Evolutionary conservation across 2,113 vertebrate species (phyloP).

Genomic region (Oreocharis arfaki): DNA sequence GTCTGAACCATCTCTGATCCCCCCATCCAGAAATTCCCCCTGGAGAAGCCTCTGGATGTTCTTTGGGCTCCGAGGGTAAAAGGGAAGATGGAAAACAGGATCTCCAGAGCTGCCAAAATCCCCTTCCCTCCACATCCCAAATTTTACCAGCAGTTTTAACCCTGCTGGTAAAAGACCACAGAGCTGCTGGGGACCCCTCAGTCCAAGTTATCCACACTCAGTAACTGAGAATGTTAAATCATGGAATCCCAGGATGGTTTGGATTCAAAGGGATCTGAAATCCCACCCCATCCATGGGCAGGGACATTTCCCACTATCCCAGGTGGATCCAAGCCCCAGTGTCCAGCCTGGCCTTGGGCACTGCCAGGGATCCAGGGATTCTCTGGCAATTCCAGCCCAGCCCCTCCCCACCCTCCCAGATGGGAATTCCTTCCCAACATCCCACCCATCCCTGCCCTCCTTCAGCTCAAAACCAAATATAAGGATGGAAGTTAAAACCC

Average conservation of each 20-base stretch:
- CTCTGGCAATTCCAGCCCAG: not conserved
- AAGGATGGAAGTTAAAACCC: not conserved
- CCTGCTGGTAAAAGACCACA: not conserved
- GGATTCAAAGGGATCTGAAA: not conserved
- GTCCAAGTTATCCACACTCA: not conserved
- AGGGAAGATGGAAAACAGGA: not conserved
- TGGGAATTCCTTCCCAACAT: not conserved
- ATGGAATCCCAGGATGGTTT: not conserved
- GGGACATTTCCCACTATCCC: not conserved
- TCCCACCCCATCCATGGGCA: not conserved
- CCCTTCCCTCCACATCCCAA: not conserved
- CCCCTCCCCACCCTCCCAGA: not conserved
- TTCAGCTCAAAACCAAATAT: rapidly evolving
- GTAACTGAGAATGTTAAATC: rapidly evolving
- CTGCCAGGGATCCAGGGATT: not conserved
- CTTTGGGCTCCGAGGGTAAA: not conserved
- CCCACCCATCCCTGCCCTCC: not conserved
- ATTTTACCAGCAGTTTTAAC: not conserved
- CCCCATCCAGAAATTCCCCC: not conserved
- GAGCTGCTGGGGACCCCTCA: not conserved
- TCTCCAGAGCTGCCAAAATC: not conserved
- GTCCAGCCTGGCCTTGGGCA: not conserved
- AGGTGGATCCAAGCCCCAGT: not conserved
- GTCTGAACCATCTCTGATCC: not conserved
- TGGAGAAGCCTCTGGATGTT: not conserved